Conservation (phyloP, 2,888 invertebrate genomes). For the Phyto melanocephala region DNA sequence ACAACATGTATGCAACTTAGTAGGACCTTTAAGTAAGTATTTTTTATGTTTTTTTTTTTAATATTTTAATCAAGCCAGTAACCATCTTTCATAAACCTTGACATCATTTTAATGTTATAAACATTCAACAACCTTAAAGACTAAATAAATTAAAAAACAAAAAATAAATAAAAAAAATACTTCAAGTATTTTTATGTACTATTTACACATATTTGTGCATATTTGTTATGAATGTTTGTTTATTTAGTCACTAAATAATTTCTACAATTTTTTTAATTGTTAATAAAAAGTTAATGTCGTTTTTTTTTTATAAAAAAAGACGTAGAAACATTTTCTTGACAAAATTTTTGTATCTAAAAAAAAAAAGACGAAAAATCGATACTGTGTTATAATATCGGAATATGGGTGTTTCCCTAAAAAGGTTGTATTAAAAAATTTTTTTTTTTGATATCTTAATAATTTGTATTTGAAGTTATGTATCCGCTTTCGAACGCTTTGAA, state of each 20-base stretch:
- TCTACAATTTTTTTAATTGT: constrained; percentile 8
- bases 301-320: background rate
- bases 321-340: no score
- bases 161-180: constrained; percentile 13
- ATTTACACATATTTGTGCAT: background rate
- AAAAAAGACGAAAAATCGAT: no score
- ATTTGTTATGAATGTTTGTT: background rate
- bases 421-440: no score
- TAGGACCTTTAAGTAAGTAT: constrained; percentile 4
- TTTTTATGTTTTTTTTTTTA: background rate
- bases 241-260: background rate
- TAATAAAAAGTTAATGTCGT: background rate
- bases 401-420: no score
- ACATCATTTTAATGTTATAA: constrained; percentile 57
- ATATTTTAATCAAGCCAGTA: background rate
- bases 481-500: no score
- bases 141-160: background rate
- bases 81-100: constrained; percentile 47
- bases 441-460: no score
- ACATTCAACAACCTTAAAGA: constrained; percentile 48
- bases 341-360: background rate
- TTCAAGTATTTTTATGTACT: background rate
- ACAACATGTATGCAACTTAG: background rate
- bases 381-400: no score
- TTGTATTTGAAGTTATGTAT: no score